Evolutionary conservation across 2,113 vertebrate species (phyloP), one percentile per base, ranked within the genome.

Genomic region (Labeo rohita): DNA sequence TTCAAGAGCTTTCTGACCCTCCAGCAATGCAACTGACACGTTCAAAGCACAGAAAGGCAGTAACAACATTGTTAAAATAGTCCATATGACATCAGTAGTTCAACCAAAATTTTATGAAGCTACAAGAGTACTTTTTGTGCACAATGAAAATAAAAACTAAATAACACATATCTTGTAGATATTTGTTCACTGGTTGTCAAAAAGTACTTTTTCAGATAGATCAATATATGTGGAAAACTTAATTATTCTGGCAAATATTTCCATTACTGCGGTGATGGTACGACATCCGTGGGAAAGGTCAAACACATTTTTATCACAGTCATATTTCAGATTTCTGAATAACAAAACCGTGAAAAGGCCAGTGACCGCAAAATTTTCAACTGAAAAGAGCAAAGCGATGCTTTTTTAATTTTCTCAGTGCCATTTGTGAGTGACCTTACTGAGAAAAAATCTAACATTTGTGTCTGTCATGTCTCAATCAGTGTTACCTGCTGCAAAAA

Each of bases 321-420:
- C 28, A 73, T 47, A 65, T 54, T 43, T 75, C 50, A 52, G 13
- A 45, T 68, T 28, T 43, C 23, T 78, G 56, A 36, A 78, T 34
- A 63, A 28, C 9, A 50, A 72, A 61, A 50, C 0, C 13, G 0
- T 21, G 61, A 73, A 86, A 88, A 85, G 73, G 87, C 75, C 87
- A 88, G 6, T 23, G 52, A 9, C 28, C 72, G 45, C 6, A 54
- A 65, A 73, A 63, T 79, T 47, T 83, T n/a, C 13, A 79, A 77
- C 52, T 81, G 7, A 43, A 83, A 85, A 83, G 63, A 56, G 72
- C 61, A 63, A 74, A 83, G 47, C 15, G 52, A 86, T n/a, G 6
- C 52, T 59, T 21, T 21, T 39, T 11, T 72, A 18, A 72, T 72
- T 45, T 45, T 8, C 36, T 21, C 23, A 21, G 28, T 73, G 84